These are phyloP conservation scores for Cephus pulcher DNA, from an alignment of 2,888 invertebrate species.

Conservation along the genomic window DNA sequence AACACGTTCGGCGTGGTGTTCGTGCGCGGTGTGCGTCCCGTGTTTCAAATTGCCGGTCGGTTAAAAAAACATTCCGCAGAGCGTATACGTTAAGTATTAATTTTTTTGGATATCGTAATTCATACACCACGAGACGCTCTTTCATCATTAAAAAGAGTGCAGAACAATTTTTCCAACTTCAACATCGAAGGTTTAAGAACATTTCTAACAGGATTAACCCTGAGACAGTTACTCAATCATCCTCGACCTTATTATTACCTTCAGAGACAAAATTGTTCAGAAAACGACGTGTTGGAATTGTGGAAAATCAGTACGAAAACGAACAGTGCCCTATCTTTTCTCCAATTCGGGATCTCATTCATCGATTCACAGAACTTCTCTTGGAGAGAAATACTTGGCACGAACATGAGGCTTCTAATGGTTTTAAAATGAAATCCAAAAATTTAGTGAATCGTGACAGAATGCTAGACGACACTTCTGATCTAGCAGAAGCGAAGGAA, in stretches of 20 bases:
- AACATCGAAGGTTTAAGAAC: background rate
- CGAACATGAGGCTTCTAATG: conserved; percentile 14
- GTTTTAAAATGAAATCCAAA: conserved; percentile 40
- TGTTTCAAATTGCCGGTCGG: conserved; percentile 28
- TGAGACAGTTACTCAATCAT: background rate
- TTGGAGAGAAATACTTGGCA: conserved; percentile 4
- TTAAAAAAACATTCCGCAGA: background rate
- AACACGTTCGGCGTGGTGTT: conserved; percentile 10
- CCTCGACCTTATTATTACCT: conserved; percentile 1
- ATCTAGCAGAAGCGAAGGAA: conserved; percentile 46
- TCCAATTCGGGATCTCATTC: conserved; percentile 9
- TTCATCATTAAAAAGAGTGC: background rate
- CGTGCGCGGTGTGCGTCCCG: conserved; percentile 29
- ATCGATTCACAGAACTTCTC: conserved; percentile 17
- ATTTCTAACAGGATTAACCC: background rate
- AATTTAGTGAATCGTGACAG: conserved; percentile 17
- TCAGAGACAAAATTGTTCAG: conserved; percentile 15
- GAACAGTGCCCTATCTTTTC: conserved; percentile 6
- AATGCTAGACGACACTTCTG: conserved; percentile 22
- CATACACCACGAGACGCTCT: background rate
- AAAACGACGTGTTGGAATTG: conserved; percentile 38
- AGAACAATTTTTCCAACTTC: background rate
- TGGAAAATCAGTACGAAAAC: conserved; percentile 34
- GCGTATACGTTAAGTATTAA: background rate
- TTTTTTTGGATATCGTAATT: background rate